These are phyloP conservation scores for Lanius collurio DNA, from an alignment of 2,113 vertebrate species.

Conservation along the genomic window DNA sequence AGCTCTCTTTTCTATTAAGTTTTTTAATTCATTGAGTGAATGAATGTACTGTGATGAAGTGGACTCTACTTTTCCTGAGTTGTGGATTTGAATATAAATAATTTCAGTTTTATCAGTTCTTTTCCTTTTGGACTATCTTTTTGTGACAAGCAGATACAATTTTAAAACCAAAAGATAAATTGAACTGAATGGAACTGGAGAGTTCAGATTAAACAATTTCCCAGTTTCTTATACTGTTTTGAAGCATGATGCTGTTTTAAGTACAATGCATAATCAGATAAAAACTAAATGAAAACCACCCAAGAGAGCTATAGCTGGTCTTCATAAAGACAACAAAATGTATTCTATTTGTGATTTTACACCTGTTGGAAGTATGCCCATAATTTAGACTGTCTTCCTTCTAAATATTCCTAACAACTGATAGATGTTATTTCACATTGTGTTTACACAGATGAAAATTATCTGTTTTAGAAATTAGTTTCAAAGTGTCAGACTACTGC, in stretches of 20 bases:
- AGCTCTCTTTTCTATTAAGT: neutral
- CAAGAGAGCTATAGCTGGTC: neutral
- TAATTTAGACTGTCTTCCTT: neutral
- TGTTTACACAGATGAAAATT: neutral
- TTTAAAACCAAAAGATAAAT: neutral
- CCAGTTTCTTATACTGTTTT: neutral
- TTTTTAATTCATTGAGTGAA: constrained; percentile 17
- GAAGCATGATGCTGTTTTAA: neutral
- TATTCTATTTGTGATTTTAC: neutral
- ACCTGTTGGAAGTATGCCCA: neutral
- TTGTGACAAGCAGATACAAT: neutral
- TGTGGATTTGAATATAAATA: neutral
- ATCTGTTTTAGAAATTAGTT: neutral
- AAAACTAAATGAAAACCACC: neutral
- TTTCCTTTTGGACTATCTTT: neutral
- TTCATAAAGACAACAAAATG: neutral
- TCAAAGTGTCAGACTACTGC: neutral
- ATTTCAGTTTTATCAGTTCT: neutral
- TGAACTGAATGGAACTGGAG: neutral
- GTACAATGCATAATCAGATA: neutral
- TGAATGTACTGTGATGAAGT: neutral
- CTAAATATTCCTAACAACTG: neutral
- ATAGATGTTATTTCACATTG: neutral
- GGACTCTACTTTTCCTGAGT: neutral
- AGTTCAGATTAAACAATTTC: neutral